Evolutionary conservation across 2,888 invertebrate species (phyloP), one percentile per base, ranked within the genome.

Genomic region (Hemithea aestivaria): DNA sequence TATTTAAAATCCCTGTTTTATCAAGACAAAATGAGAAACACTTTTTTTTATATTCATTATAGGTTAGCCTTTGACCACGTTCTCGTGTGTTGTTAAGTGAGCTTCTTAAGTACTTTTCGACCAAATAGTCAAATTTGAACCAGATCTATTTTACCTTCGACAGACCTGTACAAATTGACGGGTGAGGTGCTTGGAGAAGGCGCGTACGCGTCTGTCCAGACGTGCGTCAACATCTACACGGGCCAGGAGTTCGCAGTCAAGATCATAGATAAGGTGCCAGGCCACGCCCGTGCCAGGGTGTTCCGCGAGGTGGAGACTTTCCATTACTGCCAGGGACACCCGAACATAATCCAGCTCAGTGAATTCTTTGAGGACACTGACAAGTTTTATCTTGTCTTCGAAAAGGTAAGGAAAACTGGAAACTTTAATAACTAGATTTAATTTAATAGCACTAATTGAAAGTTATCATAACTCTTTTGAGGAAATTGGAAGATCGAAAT

Each of bases 221-320:
- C 97, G 6, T 98, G 97, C 88, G 91, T 94, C 53, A 96, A 96
- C 78, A 92, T 94, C 66, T 94, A 94, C 85, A 97, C 96, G 52
- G 94, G 95, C 59, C 91, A 94, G 78, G 98, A 98, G 87, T 98
- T 93, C 82, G 99, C 99, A 45, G 99, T 99, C 53, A 99, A 99
- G 90, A 94, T 97, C 68, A 97, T 98, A 72, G 96, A 96, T 83
- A 98, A 98, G 83, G 94, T 95, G 70, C 96, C 96, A 56, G 96
- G 96, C 53, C 97, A 97, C 88, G 96, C 96, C 66, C 92, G 98
- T 62, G 94, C 94, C 68, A 91, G 98, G 71, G 96, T 99, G 64
- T 96, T 98, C 90, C 96, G 97, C 64, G 99, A 99, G 87, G 98
- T 99, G 70, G 98, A 99, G 89, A 98, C 97, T 56, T 98, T 99